Conservation (phyloP, 2,888 invertebrate genomes). For the Limnephilus rhombicus region DNA sequence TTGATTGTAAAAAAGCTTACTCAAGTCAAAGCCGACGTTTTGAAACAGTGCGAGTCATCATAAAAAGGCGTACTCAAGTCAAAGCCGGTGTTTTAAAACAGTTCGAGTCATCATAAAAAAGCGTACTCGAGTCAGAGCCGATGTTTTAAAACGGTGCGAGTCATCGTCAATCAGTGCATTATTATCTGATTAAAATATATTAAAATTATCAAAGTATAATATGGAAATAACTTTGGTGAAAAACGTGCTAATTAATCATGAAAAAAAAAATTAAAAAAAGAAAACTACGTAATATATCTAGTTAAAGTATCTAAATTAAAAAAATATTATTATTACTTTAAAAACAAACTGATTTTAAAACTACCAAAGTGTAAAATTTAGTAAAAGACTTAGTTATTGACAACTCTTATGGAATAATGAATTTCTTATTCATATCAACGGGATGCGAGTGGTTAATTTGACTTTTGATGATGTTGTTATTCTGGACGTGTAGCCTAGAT, state of each 20-base stretch:
- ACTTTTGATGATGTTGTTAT: conserved; percentile 22
- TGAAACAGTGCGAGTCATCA: not conserved
- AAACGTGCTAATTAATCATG: not conserved
- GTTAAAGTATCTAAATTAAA: no score
- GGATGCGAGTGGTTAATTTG: conserved; percentile 5
- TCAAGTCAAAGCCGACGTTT: not conserved
- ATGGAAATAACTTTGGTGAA: not conserved
- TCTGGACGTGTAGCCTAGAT: conserved; percentile 66
- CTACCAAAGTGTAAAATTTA: not conserved
- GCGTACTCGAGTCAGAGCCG: not conserved
- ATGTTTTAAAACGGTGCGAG: not conserved
- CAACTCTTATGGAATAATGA: not conserved
- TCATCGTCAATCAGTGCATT: not conserved
- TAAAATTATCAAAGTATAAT: not conserved
- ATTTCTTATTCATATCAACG: not conserved
- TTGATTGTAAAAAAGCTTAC: not conserved
- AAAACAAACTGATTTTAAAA: not conserved
- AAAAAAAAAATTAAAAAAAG: not conserved
- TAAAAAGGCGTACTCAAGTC: not conserved
- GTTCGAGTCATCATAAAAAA: not conserved
- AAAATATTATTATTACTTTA: not conserved
- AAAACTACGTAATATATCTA: no score
- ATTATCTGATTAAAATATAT: not conserved
- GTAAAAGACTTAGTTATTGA: not conserved
- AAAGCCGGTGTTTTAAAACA: not conserved